Evolutionary conservation across 1,140 invertebrate species (phyloP).

Genomic region (Drosophila cardini): DNA sequence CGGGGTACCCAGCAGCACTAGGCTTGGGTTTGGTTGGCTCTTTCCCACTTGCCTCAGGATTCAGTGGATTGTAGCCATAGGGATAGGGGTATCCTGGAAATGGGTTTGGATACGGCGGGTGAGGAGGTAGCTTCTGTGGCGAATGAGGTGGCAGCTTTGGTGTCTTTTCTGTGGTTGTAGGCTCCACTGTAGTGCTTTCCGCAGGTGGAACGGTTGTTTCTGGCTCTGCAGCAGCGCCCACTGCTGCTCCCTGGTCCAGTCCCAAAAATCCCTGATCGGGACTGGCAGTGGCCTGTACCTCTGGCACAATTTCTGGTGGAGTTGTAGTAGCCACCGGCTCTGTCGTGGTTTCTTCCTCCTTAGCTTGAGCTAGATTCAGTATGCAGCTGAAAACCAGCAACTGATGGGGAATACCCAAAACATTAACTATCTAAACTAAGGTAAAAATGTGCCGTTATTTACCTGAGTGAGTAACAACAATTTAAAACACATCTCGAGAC

Average conservation of each 20-base stretch:
- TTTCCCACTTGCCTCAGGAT: neutral
- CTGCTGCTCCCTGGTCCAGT: neutral
- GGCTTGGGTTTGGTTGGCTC: neutral
- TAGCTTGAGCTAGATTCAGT: constrained; percentile 16
- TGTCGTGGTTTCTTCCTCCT: constrained; percentile 35
- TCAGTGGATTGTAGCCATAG: neutral
- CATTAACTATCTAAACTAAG: no score
- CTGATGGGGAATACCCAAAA: neutral
- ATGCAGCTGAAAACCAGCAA: constrained; percentile 46
- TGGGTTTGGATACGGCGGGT: neutral
- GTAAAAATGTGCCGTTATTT: neutral
- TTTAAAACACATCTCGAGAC: constrained; percentile 53
- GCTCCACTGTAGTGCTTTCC: constrained; percentile 35
- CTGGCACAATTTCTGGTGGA: constrained; percentile 12
- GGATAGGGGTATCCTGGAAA: constrained; percentile 20
- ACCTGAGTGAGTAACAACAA: constrained; percentile 59
- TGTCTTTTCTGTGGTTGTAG: constrained; percentile 27
- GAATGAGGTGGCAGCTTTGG: neutral
- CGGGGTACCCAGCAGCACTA: constrained; percentile 7
- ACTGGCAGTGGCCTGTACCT: constrained; percentile 9
- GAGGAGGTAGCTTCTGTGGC: constrained; percentile 2
- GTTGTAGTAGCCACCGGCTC: constrained; percentile 48
- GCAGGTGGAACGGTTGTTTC: constrained; percentile 43
- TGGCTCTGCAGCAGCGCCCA: constrained; percentile 18
- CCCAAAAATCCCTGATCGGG: constrained; percentile 34